phyloP scores from a whole-genome alignment of 2,888 invertebrate species.

The Pediacus dermestoides region DNA sequence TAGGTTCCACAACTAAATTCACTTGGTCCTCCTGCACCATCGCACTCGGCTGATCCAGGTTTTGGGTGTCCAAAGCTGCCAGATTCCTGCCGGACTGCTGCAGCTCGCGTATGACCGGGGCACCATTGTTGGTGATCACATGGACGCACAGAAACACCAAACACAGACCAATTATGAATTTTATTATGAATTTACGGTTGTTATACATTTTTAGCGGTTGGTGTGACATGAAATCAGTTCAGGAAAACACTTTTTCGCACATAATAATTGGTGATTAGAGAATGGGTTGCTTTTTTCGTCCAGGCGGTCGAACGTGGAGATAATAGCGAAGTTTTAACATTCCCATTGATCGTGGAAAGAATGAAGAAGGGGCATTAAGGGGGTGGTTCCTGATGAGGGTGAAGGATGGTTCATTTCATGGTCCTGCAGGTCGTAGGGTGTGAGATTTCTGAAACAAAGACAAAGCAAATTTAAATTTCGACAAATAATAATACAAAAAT shows the following conservation, averaged over 20 bases:
- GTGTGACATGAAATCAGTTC: background rate
- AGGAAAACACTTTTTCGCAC: background rate
- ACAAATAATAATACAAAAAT: constrained; percentile 13
- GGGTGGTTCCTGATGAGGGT: no score
- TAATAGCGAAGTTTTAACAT: constrained; percentile 41
- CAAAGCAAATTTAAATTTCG: no score
- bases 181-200: constrained; percentile 41
- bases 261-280: constrained; percentile 14
- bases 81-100: constrained; percentile 50
- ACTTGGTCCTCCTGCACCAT: constrained; percentile 19
- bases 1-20: constrained; percentile 1
- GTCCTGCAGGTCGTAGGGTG: no score
- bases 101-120: constrained; percentile 42
- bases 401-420: no score
- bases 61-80: constrained; percentile 43
- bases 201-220: constrained; percentile 37
- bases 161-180: constrained; percentile 38
- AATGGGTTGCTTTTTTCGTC: constrained; percentile 39
- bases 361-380: no score
- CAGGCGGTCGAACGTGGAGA: constrained; percentile 44
- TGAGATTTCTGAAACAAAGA: constrained; percentile 14
- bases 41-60: constrained; percentile 24
- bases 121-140: constrained; percentile 39
- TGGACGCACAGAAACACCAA: constrained; percentile 40
- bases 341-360: constrained; percentile 39